phyloP scores from a whole-genome alignment of 2,888 invertebrate species.

The Phorcus lineatus region DNA sequence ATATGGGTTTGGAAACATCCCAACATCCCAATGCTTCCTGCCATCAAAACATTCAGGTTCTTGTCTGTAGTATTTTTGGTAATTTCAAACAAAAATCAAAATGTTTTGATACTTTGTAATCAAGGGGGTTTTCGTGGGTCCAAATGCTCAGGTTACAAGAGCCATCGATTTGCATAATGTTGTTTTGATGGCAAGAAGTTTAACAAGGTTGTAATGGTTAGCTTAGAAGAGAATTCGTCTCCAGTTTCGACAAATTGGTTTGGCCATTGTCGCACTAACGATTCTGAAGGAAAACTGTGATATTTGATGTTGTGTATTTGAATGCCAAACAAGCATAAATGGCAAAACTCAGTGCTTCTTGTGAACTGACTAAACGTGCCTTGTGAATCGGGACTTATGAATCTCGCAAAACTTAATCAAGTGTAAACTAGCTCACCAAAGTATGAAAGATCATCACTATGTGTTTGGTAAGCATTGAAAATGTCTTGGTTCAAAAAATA shows the following conservation, averaged over 20 bases:
- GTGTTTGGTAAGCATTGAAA: neutral
- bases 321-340: conserved; percentile 24
- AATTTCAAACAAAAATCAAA: too few species aligned
- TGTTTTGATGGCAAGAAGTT: neutral
- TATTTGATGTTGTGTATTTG: conserved; percentile 21
- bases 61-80: too few species aligned
- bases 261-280: neutral
- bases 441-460: neutral
- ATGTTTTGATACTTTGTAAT: too few species aligned
- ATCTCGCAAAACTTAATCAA: conserved; percentile 15
- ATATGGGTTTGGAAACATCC: too few species aligned
- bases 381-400: conserved; percentile 8
- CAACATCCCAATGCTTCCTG: too few species aligned
- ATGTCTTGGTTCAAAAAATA: too few species aligned
- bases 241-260: conserved; percentile 13
- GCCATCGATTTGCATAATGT: conserved; percentile 2
- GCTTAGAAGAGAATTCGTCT: conserved; percentile 16
- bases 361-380: neutral
- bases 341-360: conserved; percentile 23
- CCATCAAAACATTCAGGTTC: too few species aligned
- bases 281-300: conserved; percentile 17
- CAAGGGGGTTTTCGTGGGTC: neutral
- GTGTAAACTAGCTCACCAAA: conserved; percentile 5
- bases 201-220: neutral
- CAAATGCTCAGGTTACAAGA: neutral